Base-by-base conservation (phyloP, 2,888 invertebrate species). In the Leptopilina syphax region DNA sequence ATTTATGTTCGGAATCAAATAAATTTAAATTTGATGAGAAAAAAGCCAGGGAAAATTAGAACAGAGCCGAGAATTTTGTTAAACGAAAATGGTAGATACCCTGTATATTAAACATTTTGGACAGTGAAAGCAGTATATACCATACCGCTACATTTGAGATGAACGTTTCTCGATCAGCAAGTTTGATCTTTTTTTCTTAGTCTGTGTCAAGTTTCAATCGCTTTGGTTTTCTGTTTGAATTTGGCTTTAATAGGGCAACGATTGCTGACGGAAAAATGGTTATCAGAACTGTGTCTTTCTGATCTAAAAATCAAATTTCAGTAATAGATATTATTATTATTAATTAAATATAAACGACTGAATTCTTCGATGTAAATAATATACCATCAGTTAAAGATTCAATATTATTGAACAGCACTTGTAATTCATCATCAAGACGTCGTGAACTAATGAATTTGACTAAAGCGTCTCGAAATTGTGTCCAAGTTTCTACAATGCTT, bases 401-500 rank as follows among this genome's bases (percentile, higher is more conserved):
- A 73, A 47, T 73, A 50, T 73, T 34, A 34, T 73, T 18, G 12
- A 73, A 44, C 1, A 54, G 54, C 4, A 54, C 18, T 24, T 27
- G n/a, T 50, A 24, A 73, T 24, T 73, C 73, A 24, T 73, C 54
- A 13, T 73, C 73, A 18, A 73, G 73, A 6, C 54, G 73, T 54
- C 73, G 73, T 12, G 70, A 44, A 3, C 1, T 0, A 24, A 77
- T 34, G 60, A 77, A 80, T 24, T 77, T 80, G 8, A 57, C 12
- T 18, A 80, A 54, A 41, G 66, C 66, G 70, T 47, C 60, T 70
- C n/a, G 70, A 18, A 68, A 79, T 9, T 18, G 60, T 60, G 60
- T 13, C 13, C 60, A 60, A 60, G 60, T 60, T n/a, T 60, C 13
- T 60, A 5, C 60, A 60, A 60, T 60, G 13, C n/a, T 60, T 60